Evolutionary conservation across 2,888 invertebrate species (phyloP).

Genomic region (Agriotes lineatus): DNA sequence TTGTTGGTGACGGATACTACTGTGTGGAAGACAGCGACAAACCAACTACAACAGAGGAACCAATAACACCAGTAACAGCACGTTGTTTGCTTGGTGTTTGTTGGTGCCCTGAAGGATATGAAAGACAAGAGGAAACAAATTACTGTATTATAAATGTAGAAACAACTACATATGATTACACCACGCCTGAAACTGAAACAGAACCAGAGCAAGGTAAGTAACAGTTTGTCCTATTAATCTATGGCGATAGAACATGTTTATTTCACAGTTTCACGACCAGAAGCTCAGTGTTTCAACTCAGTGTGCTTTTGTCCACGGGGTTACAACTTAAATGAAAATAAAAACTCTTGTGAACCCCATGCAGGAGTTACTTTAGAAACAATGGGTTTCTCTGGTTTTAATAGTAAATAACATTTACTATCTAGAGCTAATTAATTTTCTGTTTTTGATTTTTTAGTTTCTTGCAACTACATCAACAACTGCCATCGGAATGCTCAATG

Average conservation of each 20-base stretch:
- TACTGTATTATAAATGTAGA: conserved; percentile 53
- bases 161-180: conserved; percentile 12
- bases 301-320: conserved; percentile 66
- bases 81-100: conserved; percentile 68
- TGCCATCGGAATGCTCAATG: conserved; percentile 90
- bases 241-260: neutral
- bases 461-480: conserved; percentile 80
- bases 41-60: conserved; percentile 30
- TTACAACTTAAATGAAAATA: conserved; percentile 60
- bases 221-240: neutral
- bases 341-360: conserved; percentile 60
- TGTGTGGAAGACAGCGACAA: conserved; percentile 58
- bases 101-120: conserved; percentile 72
- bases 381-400: conserved; percentile 64
- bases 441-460: conserved; percentile 68
- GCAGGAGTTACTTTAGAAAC: conserved; percentile 58
- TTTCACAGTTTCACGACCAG: conserved; percentile 43
- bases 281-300: conserved; percentile 64
- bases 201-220: conserved; percentile 40
- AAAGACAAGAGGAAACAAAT: conserved; percentile 54
- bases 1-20: conserved; percentile 67
- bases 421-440: neutral
- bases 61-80: conserved; percentile 50
- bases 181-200: conserved; percentile 29
- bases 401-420: conserved; percentile 44